A percentile compares a stretch with the other conserved stretches of the same genome.
Evolutionary conservation across 2,113 vertebrate species (phyloP).

Genomic region (Oophaga pumilio): DNA sequence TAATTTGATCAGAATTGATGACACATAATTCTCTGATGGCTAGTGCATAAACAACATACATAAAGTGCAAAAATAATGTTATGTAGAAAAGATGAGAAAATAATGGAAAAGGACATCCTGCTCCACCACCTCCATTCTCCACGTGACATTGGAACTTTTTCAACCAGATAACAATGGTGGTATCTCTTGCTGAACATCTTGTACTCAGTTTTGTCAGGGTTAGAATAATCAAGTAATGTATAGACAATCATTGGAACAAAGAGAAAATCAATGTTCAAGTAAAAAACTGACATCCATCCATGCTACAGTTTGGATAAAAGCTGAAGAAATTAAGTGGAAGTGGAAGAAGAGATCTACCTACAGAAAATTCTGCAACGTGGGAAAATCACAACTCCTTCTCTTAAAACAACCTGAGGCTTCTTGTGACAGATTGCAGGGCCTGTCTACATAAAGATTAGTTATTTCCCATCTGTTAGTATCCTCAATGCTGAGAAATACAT

Average conservation of each 20-base stretch:
- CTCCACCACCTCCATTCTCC: background rate
- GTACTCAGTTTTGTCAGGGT: background rate
- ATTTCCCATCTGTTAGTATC: background rate
- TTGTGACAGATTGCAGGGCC: background rate
- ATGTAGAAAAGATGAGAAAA: background rate
- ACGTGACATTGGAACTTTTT: background rate
- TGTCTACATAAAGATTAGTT: background rate
- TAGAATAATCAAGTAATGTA: background rate
- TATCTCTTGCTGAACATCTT: background rate
- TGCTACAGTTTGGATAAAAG: background rate
- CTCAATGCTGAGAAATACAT: no score
- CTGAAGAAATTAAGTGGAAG: background rate
- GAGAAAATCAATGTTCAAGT: background rate
- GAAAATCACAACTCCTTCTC: background rate
- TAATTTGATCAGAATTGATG: slow-evolving; percentile 36
- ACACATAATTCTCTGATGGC: slow-evolving; percentile 13
- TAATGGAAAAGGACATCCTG: background rate
- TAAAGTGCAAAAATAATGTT: background rate
- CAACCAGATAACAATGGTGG: background rate
- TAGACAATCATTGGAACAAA: background rate
- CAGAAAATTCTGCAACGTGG: background rate
- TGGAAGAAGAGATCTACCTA: background rate
- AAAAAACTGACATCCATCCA: background rate
- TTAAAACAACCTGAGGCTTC: background rate
- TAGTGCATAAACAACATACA: background rate